Conservation (phyloP, 2,888 invertebrate genomes). For the Anthophora plumipes region DNA sequence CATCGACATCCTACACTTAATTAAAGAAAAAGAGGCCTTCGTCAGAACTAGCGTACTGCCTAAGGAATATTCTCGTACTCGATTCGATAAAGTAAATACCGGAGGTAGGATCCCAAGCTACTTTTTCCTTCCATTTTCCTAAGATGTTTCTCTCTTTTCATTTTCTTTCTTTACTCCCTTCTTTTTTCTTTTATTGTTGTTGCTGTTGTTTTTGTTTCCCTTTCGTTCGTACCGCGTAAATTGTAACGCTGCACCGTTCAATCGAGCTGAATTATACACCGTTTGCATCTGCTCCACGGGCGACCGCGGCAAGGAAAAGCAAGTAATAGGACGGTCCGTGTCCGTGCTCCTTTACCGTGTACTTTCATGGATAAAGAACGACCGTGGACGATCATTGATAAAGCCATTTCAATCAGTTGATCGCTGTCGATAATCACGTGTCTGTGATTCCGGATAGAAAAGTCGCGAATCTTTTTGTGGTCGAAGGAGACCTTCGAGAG, state of each 20-base stretch:
- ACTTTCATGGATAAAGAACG: not conserved
- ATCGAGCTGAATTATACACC: constrained; percentile 35
- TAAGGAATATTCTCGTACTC: constrained; percentile 16
- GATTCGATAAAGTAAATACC: constrained; percentile 49
- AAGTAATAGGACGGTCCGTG: not conserved
- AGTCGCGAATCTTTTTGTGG: not conserved
- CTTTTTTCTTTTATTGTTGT: not conserved
- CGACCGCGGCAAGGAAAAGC: constrained; percentile 3
- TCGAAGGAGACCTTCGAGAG: not conserved
- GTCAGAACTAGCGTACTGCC: not conserved
- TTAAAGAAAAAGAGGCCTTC: constrained; percentile 43
- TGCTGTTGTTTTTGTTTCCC: not conserved
- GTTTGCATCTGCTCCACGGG: constrained; percentile 17
- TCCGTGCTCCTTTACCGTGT: not conserved
- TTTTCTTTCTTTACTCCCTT: not conserved
- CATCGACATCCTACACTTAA: constrained; percentile 44
- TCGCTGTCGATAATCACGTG: constrained; percentile 1
- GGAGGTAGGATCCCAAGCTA: not conserved
- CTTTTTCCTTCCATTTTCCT: not conserved
- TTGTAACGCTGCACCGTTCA: constrained; percentile 39
- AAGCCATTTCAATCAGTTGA: constrained; percentile 35
- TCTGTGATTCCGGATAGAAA: not conserved
- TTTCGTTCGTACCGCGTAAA: constrained; percentile 10
- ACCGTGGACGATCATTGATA: constrained; percentile 18
- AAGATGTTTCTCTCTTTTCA: not conserved